Evolutionary conservation across 2,888 invertebrate species (phyloP), one percentile per base, ranked within the genome.

Genomic region (Petrolisthes manimaculis): DNA sequence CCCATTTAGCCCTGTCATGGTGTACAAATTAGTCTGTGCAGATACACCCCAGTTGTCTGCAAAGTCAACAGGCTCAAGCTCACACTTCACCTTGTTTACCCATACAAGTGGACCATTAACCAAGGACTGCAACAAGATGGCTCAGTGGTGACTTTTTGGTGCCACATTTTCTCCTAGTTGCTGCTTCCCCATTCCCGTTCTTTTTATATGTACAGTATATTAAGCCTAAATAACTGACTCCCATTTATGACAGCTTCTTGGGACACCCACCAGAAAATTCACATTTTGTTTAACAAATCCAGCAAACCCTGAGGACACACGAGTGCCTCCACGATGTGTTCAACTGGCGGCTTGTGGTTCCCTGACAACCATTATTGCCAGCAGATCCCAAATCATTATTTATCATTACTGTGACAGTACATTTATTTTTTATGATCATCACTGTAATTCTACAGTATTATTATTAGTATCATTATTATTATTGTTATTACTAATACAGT

Each of bases 261-360:
- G 88, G 88, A 88, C 80, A 79, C 88, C 88, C 81, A 51, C 81
- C 80, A 84, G 88, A 88, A 74, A 80, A 74, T 81, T 84, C 84
- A 88, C 80, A 88, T 74, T 86, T 75, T 78, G 78, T 82, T 82
- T 84, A 37, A 84, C 80, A 80, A 24, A 81, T 18, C 61, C 80
- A 81, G 80, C 80, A 82, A 82, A 67, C 82, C 82, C 67, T 74
- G 88, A 88, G 88, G 88, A 84, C 88, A 67, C 84, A 81, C 80
- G 84, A 88, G 88, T 88, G 88, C 88, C 88, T 88, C 88, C 88
- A 88, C 84, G 84, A 88, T 88, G 88, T 88, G 88, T 88, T 88
- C 88, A 88, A 71, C n/a, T 21, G n/a, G 71, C 14, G 21, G 67
- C 82, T 14, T 37, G 69, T 14, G 67, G 81, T 24, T 51, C 82